Evolutionary conservation across 2,888 invertebrate species (phyloP), one percentile per base, ranked within the genome.

Genomic region (Rambutsinella grinnellia): DNA sequence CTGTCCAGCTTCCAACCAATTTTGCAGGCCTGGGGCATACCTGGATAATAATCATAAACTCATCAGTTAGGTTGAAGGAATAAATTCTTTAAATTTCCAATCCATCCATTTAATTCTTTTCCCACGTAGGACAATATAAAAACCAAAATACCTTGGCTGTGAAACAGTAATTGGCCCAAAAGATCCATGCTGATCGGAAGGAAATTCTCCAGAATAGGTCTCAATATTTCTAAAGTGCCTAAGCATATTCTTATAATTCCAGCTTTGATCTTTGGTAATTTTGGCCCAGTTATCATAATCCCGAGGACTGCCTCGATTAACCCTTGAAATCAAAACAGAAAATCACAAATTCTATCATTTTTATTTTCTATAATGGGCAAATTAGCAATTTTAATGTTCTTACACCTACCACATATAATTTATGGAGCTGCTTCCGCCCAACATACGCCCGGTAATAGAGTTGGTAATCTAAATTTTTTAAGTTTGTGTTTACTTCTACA

Each of bases 1-100:
- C 27, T 46, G 13, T 23, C 79, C 79, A 3, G 79, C 79, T 2
- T 17, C 51, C 17, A 79, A 13, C 72, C 72, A 79, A 23, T 36
- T 1, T n/a, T 66, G 54, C 21, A 72, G 47, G 0, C 76, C 76
- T 3, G 77, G 77, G n/a, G 69, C 62, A 36, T 74, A 77, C 24
- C 19, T 56, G 49, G 65, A 10, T 17, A 47, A 13, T 47, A 23
- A 8, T 65, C 65, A 6, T 54, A n/a, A 13, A 76, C 60, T 26
- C 63, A 60, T n/a, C 76, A 69, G 1, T 49, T 6, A 10, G n/a
- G n/a, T n/a, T n/a, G n/a, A n/a, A n/a, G n/a, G n/a, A n/a, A n/a
- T n/a, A 28, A 47, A 21, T 70, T 70, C 17, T 76, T 69, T 23
- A 70, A 54, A 19, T 70, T 49, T 36, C 8, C 1, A 27, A 49